Evolutionary conservation across 2,888 invertebrate genomes (phyloP).

Genomic region (Alloscopus bannaensis): DNA sequence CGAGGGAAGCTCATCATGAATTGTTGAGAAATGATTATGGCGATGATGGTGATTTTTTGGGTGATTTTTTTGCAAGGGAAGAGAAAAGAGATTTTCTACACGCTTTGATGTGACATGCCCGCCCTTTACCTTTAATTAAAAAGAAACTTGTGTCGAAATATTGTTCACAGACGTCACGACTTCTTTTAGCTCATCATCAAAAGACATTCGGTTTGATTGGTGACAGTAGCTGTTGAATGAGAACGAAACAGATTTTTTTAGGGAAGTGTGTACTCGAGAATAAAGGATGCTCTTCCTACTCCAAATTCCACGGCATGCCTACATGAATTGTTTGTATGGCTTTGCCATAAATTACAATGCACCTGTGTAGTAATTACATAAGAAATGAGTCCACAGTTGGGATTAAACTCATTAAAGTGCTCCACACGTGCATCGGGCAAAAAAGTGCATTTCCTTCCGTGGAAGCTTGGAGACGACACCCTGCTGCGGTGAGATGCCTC

Average conservation of each 20-base stretch:
- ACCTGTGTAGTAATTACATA: constrained; percentile 47
- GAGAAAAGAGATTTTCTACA: constrained; percentile 36
- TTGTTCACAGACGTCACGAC: constrained; percentile 1
- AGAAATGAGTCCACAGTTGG: constrained; percentile 34
- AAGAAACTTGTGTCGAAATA: constrained; percentile 24
- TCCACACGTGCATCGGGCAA: constrained; percentile 14
- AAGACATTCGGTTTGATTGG: constrained; percentile 17
- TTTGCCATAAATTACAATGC: constrained; percentile 18
- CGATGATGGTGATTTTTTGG: constrained; percentile 42
- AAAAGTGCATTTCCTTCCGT: constrained; percentile 45
- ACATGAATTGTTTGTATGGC: too few relatives aligned
- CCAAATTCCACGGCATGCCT: constrained; percentile 51
- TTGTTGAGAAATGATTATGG: constrained; percentile 23
- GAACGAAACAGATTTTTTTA: background rate
- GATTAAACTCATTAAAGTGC: constrained; percentile 55
- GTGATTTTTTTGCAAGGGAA: constrained; percentile 48
- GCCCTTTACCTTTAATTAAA: constrained; percentile 57
- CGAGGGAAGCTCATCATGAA: constrained; percentile 3
- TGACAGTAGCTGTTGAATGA: constrained; percentile 13
- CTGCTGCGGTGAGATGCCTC: constrained; percentile 53
- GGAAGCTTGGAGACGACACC: constrained; percentile 65
- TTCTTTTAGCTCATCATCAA: too few relatives aligned
- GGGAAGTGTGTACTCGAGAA: background rate
- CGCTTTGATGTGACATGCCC: constrained; percentile 46
- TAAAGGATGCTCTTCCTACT: too few relatives aligned